These are phyloP conservation scores for Dryocosmus kuriphilus DNA, from an alignment of 2,888 invertebrate genomes.

Conservation along the genomic window DNA sequence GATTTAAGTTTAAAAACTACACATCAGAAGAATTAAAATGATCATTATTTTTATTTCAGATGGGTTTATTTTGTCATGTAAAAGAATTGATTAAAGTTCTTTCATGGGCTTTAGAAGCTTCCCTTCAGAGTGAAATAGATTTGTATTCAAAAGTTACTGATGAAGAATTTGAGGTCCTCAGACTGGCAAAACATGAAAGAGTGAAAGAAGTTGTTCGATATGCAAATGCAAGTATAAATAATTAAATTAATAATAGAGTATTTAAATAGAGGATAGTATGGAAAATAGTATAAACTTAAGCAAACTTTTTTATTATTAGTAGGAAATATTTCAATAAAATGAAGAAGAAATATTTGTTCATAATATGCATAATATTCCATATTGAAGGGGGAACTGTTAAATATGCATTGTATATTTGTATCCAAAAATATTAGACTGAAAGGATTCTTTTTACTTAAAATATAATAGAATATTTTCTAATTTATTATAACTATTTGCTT, in stretches of 20 bases:
- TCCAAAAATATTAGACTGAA: too few relatives aligned
- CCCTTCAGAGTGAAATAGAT: conserved; percentile 85
- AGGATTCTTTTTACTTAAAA: too few relatives aligned
- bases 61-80: conserved; percentile 84
- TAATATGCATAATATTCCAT: too few relatives aligned
- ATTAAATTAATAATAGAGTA: background rate
- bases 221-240: conserved; percentile 81
- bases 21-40: background rate
- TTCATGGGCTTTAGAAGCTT: conserved; percentile 83
- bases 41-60: conserved; percentile 76
- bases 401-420: too few relatives aligned
- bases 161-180: conserved; percentile 91
- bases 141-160: conserved; percentile 88
- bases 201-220: conserved; percentile 82
- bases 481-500: too few relatives aligned
- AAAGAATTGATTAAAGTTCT: conserved; percentile 84
- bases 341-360: too few relatives aligned
- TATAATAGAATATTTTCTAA: too few relatives aligned
- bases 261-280: too few relatives aligned
- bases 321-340: too few relatives aligned
- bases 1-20: background rate
- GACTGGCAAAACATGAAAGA: conserved; percentile 84
- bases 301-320: too few relatives aligned
- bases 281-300: too few relatives aligned
- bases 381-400: too few relatives aligned